These are phyloP conservation scores for Zaprionus camerounensis DNA, from an alignment of 1,140 invertebrate species.

Conservation along the genomic window DNA sequence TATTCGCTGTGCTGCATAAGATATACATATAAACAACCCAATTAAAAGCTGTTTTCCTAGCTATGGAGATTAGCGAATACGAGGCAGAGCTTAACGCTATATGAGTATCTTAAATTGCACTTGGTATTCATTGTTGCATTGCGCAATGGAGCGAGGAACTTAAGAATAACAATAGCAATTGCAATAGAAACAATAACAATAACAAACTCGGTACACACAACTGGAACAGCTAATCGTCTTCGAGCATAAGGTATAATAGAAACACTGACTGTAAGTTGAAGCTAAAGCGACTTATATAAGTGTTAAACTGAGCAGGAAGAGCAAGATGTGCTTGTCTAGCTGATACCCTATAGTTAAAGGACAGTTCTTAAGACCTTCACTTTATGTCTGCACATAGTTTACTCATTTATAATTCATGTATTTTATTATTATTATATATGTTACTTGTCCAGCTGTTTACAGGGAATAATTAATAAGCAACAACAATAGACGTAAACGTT, in stretches of 20 bases:
- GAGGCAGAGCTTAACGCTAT: not conserved
- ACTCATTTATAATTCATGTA: not conserved
- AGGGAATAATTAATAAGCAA: slow-evolving; percentile 12
- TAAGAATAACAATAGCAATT: slow-evolving; percentile 17
- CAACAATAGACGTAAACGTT: slow-evolving; percentile 19
- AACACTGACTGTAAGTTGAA: not conserved
- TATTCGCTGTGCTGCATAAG: not conserved
- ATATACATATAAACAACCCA: slow-evolving; percentile 4
- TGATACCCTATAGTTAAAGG: not conserved
- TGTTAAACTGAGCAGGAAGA: slow-evolving; percentile 18
- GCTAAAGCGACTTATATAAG: slow-evolving; percentile 55
- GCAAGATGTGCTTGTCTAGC: too few species aligned
- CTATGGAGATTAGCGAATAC: not conserved
- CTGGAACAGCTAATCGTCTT: slow-evolving; percentile 39
- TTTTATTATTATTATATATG: not conserved
- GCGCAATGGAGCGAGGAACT: slow-evolving; percentile 10
- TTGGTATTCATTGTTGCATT: slow-evolving; percentile 23
- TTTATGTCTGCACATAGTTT: too few species aligned
- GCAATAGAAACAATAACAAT: not conserved
- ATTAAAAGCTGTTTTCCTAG: slow-evolving; percentile 5
- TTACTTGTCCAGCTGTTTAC: not conserved
- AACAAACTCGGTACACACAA: not conserved
- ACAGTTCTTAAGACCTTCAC: too few species aligned
- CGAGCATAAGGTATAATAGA: slow-evolving; percentile 22
- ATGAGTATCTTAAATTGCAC: slow-evolving; percentile 10